These are phyloP conservation scores for Labeo catla DNA, from an alignment of 2,113 vertebrate species.

Conservation along the genomic window DNA sequence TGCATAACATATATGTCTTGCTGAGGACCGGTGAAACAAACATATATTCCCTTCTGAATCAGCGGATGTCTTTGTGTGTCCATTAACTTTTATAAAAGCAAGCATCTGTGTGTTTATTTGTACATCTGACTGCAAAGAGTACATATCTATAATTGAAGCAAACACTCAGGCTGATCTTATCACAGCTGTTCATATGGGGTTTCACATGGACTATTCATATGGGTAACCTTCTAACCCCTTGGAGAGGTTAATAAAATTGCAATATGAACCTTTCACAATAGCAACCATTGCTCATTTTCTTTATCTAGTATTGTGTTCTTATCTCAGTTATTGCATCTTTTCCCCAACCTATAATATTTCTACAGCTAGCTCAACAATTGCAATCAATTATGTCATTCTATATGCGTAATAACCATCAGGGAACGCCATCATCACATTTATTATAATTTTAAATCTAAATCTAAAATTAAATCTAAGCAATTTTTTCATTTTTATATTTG, in stretches of 20 bases:
- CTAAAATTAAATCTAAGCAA: not conserved
- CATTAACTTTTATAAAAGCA: not conserved
- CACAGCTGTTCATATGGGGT: not conserved
- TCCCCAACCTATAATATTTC: not conserved
- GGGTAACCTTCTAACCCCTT: not conserved
- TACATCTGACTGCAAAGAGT: not conserved
- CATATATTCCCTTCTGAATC: not conserved
- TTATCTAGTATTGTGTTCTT: not conserved
- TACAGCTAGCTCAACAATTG: not conserved
- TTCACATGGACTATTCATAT: not conserved
- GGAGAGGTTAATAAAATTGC: not conserved
- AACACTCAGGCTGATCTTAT: not conserved
- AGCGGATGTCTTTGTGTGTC: not conserved
- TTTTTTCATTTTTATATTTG: not conserved
- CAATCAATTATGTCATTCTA: not conserved
- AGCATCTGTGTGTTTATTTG: not conserved
- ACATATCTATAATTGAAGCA: not conserved
- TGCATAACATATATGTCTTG: conserved; percentile 60
- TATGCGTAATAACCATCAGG: not conserved
- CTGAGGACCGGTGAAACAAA: not conserved
- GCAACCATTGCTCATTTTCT: not conserved
- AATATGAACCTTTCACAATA: not conserved
- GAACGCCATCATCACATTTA: not conserved
- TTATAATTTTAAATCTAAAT: not conserved
- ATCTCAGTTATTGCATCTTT: not conserved